Evolutionary conservation across 2,888 invertebrate species (phyloP), one percentile per base, ranked within the genome.

Genomic region (Nezara viridula): DNA sequence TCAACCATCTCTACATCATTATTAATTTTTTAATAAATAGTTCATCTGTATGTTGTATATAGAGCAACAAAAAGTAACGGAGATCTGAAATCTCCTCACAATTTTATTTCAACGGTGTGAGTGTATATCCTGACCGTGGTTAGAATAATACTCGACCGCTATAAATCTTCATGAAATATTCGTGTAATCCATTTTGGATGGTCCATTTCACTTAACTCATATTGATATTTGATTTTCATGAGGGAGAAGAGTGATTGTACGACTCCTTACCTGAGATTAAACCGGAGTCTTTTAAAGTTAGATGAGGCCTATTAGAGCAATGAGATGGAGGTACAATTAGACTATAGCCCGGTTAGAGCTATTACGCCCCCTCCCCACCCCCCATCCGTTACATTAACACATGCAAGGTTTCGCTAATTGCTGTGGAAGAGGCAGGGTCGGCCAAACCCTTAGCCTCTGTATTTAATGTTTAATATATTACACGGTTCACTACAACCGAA

Each of bases 141-240:
- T 37, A 37, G 19, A 73, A 37, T 19, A 37, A 73, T 73, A 32
- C 37, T 37, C 21, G 37, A 7, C 66, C 9, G 14, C 66, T 9
- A 73, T 73, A 73, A 73, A 73, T 73, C 66, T 73, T 73, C 66
- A 73, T 73, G 66, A 73, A 73, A 73, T 73, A 73, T 73, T 73
- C 19, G 19, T 19, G 66, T 37, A 73, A 73, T 73, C 66, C 66
- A 73, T 73, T 73, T 73, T 37, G 66, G 32, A 73, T 19, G 66
- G 32, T 73, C 37, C 66, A 73, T 73, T 73, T 73, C 66, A 32
- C 66, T 73, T 73, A 73, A 37, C 66, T 73, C 66, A 32, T 73
- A 73, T 73, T 73, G 66, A 73, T 73, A 73, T 73, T 73, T 73
- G 66, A 73, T 73, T 73, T 73, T 32, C 32, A 73, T 73, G 66